phyloP scores from a whole-genome alignment of 1,140 invertebrate species.

The Drosophila ogumai region DNA sequence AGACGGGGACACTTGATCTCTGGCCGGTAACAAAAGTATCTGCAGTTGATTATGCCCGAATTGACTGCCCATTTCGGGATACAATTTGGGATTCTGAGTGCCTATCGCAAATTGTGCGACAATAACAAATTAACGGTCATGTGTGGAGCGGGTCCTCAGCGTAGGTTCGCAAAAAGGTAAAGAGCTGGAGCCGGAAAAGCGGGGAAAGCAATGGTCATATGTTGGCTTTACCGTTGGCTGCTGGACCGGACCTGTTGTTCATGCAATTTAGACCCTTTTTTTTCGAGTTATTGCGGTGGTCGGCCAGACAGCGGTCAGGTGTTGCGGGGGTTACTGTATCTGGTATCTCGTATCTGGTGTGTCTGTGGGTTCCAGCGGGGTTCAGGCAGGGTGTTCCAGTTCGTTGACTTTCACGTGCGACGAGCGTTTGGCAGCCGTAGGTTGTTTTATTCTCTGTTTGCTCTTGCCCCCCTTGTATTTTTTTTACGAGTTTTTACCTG shows the following conservation, averaged over 20 bases:
- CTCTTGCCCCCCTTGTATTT: conserved; percentile 20
- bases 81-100: conserved; percentile 33
- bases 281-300: conserved; percentile 23
- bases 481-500: conserved; percentile 37
- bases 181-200: conserved; percentile 15
- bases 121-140: conserved; percentile 75
- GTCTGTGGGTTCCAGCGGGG: conserved; percentile 5
- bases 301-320: conserved; percentile 41
- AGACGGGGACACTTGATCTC: conserved; percentile 34
- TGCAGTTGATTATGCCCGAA: conserved; percentile 65
- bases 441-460: conserved; percentile 40
- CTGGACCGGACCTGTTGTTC: conserved; percentile 50
- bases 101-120: conserved; percentile 67
- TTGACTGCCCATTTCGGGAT: conserved; percentile 36
- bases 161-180: neutral
- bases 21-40: conserved; percentile 27
- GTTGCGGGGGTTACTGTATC: conserved; percentile 17
- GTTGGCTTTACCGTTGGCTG: conserved; percentile 34
- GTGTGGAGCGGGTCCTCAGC: conserved; percentile 45
- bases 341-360: conserved; percentile 12
- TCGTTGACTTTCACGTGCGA: conserved; percentile 79
- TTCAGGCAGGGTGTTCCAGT: conserved; percentile 62
- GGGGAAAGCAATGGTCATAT: conserved; percentile 32
- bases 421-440: conserved; percentile 46
- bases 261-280: conserved; percentile 66